Conservation (phyloP, 2,797 vertebrate species). For the Oreochromis grahami region DNA sequence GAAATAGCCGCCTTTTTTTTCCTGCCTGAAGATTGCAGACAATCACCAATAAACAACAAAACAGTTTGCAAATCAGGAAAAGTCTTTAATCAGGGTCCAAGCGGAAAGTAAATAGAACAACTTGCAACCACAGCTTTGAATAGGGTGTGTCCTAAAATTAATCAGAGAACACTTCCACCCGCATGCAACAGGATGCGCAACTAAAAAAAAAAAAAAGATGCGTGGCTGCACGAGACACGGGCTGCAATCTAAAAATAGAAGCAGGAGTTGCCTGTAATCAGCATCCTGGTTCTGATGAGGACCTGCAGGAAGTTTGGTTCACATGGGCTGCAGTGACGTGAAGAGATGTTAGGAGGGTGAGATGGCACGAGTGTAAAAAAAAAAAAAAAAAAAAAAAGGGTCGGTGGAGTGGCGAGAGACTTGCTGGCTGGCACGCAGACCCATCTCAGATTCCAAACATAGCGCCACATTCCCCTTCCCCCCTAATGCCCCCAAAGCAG, state of each 20-base stretch:
- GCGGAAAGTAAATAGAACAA: constrained; percentile 8
- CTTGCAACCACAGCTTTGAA: background rate
- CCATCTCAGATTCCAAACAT: constrained; percentile 71
- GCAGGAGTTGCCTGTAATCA: constrained; percentile 18
- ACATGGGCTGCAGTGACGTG: constrained; percentile 28
- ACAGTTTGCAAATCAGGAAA: constrained; percentile 7
- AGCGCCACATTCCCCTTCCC: constrained; percentile 60
- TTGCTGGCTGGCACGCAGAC: constrained; percentile 59
- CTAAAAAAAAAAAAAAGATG: constrained; percentile 30
- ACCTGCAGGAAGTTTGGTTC: constrained; percentile 41
- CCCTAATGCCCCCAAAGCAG: constrained; percentile 50
- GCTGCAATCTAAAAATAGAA: constrained; percentile 51
- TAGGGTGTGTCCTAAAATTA: constrained; percentile 58
- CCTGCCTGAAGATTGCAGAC: background rate
- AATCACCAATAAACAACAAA: constrained; percentile 1
- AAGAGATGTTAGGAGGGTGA: background rate
- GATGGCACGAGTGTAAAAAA: background rate
- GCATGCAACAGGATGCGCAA: constrained; percentile 54
- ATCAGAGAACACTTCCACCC: constrained; percentile 60
- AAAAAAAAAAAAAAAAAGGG: background rate
- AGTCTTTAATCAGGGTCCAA: constrained; percentile 16
- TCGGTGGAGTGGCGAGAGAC: constrained; percentile 45
- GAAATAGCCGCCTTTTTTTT: background rate
- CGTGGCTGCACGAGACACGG: background rate
- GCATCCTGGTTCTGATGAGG: constrained; percentile 12